Evolutionary conservation across 2,888 invertebrate genomes (phyloP).

Genomic region (Allolobophora icterica): DNA sequence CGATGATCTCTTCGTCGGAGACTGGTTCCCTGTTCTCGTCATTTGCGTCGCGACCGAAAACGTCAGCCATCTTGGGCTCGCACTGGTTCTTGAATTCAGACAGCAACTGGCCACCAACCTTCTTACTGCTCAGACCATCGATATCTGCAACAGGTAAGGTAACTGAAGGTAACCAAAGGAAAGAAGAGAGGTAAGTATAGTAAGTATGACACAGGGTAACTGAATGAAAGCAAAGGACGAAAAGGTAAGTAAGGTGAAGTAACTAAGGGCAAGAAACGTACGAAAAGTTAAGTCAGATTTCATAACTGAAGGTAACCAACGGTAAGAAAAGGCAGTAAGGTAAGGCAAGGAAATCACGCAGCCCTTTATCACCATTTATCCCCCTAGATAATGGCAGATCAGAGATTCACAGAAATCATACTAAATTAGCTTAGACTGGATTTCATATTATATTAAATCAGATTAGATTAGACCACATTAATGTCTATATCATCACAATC

Average conservation of each 20-base stretch:
- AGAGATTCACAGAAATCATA: neutral
- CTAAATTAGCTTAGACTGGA: neutral
- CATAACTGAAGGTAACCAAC: too few species aligned
- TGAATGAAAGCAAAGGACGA: too few species aligned
- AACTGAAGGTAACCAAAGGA: neutral
- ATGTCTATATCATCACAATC: neutral
- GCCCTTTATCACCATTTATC: neutral
- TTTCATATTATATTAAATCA: neutral
- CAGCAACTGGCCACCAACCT: conserved; percentile 76
- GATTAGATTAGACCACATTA: too few species aligned
- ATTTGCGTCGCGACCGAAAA: neutral
- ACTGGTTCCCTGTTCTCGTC: neutral
- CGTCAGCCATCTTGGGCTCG: neutral
- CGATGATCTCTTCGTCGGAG: neutral
- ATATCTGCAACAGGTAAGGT: conserved; percentile 42
- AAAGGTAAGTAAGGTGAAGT: neutral
- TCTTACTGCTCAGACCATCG: conserved; percentile 77
- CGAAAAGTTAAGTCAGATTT: too few species aligned
- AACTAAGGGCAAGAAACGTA: too few species aligned
- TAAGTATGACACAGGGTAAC: too few species aligned
- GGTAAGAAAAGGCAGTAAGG: neutral
- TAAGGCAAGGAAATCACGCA: neutral
- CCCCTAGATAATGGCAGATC: too few species aligned
- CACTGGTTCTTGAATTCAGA: conserved; percentile 38
- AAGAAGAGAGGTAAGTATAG: neutral